phyloP scores from a whole-genome alignment of 2,797 vertebrate species.

The Dryobates pubescens region DNA sequence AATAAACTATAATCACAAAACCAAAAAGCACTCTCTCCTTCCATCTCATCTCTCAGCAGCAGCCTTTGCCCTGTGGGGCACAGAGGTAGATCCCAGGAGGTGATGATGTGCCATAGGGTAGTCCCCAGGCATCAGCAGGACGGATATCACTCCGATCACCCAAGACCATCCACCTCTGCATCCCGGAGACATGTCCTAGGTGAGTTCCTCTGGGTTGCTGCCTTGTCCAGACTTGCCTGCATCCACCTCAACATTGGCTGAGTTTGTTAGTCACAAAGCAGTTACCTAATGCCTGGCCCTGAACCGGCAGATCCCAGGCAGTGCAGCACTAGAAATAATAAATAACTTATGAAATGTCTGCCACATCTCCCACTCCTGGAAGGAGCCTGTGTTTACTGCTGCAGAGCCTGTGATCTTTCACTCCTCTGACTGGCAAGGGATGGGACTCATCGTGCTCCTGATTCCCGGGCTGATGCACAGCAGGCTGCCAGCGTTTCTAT shows the following conservation, averaged over 20 bases:
- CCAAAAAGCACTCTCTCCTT: neutral
- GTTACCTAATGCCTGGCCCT: neutral
- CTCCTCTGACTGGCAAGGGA: neutral
- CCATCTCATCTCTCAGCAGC: neutral
- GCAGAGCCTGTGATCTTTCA: neutral
- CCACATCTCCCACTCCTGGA: neutral
- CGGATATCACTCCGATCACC: neutral
- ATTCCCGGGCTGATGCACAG: neutral
- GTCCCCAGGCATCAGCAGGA: neutral
- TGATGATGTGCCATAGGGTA: fast-evolving
- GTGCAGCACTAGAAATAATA: neutral
- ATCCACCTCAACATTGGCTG: fast-evolving
- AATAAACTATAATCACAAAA: neutral
- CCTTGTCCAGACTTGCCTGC: neutral
- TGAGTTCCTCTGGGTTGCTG: neutral
- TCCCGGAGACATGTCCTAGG: neutral
- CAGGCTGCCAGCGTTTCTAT: neutral
- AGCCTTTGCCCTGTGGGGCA: neutral
- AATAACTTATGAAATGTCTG: constrained; percentile 20
- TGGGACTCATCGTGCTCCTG: fast-evolving
- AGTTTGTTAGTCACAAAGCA: neutral
- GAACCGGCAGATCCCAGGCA: constrained; percentile 32
- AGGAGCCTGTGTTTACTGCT: constrained; percentile 7
- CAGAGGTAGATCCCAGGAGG: neutral
- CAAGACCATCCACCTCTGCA: neutral